Base-by-base conservation (phyloP, 2,113 vertebrate species). In the Pteropus alecto region DNA sequence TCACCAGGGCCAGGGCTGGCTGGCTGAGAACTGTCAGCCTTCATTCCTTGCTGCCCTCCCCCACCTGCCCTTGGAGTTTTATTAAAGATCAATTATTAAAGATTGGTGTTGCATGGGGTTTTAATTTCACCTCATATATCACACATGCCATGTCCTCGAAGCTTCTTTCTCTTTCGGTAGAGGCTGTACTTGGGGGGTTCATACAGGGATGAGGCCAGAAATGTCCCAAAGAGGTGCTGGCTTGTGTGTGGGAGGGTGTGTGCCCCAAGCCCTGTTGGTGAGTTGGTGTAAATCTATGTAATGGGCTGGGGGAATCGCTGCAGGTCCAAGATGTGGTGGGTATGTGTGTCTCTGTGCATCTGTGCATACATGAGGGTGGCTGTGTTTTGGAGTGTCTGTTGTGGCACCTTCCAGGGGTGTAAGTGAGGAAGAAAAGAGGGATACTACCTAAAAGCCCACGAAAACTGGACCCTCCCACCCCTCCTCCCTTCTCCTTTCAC, bases 11-110 rank as follows among this genome's bases (percentile, higher is more conserved):
- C 24, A 54, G 60, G 21, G n/a, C 0, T 5, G 54, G 26, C 24
- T 16, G 43, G 16, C 58, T 26, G 77, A 67, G 46, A 7, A 15
- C 92, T 26, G n/a, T n/a, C 43, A 71, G 33, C 38, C 68, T 93
- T 71, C 78, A 54, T 65, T 43, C 35, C 48, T 12, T 33, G 22
- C 6, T 56, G 26, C 51, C 71, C 70, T 58, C 78, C 74, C 8
- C 24, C 10, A 24, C 22, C 41, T 9, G 1, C 78, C 76, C 38
- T 46, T 41, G 7, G 38, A 63, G 65, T 63, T 24, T 24, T 67
- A 81, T 96, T 95, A 96, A 86, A 96, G 94, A 81, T 30, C 63
- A 61, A 18, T 24, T 60, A 65, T 95, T 94, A 92, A 82, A 94
- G 93, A 74, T 26, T 18, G 56, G 18, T 56, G 96, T 97, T 43